Conservation (phyloP, 2,888 invertebrate genomes). For the Diogma glabrata region DNA sequence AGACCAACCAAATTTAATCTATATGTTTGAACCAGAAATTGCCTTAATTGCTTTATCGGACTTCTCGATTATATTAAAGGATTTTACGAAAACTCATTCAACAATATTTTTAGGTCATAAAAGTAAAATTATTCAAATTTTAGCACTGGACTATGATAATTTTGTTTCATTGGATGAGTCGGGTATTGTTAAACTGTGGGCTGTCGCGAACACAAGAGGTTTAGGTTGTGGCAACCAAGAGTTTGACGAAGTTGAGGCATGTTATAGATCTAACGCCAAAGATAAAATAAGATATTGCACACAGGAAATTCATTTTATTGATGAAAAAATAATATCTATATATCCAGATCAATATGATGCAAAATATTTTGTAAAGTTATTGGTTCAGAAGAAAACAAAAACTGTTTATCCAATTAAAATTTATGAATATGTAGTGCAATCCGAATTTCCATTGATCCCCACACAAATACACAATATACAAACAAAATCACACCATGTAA, state of each 20-base stretch:
- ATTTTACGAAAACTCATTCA: constrained; percentile 12
- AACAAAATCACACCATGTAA: too few species aligned
- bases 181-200: constrained; percentile 31
- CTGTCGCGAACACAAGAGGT: constrained; percentile 20
- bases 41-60: constrained; percentile 27
- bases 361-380: too few species aligned
- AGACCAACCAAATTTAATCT: constrained; percentile 23
- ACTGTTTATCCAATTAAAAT: too few species aligned
- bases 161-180: constrained; percentile 29
- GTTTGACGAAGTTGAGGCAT: neutral
- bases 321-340: too few species aligned
- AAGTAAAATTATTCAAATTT: constrained; percentile 24
- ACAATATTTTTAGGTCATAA: constrained; percentile 24
- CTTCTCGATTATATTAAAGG: neutral
- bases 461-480: too few species aligned
- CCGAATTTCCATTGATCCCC: too few species aligned
- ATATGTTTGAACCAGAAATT: constrained; percentile 28
- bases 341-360: too few species aligned
- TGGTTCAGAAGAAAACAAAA: too few species aligned
- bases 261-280: neutral
- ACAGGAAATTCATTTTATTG: neutral
- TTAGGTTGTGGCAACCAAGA: constrained; percentile 18
- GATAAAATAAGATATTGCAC: neutral
- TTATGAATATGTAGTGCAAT: too few species aligned
- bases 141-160: constrained; percentile 26